A percentile compares a stretch with the other conserved stretches of the same genome.
These are phyloP conservation scores for Erpornis zantholeuca DNA, from an alignment of 2,113 vertebrate species.

Conservation along the genomic window DNA sequence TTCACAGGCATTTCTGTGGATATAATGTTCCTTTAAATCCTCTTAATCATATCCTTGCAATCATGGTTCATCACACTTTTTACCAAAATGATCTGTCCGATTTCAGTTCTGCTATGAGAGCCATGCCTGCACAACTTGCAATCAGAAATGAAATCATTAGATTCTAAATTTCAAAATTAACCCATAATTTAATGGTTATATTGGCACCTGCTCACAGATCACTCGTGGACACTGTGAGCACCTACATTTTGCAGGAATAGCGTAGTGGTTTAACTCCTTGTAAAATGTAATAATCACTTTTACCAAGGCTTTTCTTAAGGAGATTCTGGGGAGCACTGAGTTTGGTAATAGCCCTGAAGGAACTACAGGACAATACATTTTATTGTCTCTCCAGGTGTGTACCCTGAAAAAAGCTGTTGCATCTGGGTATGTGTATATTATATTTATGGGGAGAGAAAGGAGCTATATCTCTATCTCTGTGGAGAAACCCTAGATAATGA, in stretches of 20 bases:
- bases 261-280: neutral
- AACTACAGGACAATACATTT: neutral
- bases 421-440: rapidly evolving
- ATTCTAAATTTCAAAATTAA: neutral
- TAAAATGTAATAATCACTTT: neutral
- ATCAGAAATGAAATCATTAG: neutral
- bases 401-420: neutral
- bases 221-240: neutral
- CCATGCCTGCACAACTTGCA: neutral
- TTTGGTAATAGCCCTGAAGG: neutral
- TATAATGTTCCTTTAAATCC: neutral
- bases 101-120: neutral
- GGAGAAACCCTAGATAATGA: neutral
- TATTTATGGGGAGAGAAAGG: neutral
- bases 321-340: neutral
- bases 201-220: neutral
- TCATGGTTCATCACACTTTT: neutral
- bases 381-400: neutral
- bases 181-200: neutral
- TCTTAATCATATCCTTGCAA: neutral
- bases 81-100: neutral
- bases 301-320: neutral
- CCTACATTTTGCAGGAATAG: neutral
- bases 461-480: neutral
- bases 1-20: neutral